Base-by-base conservation (phyloP, 2,797 vertebrate genomes). In the Microctenopoma steveboyesi region DNA sequence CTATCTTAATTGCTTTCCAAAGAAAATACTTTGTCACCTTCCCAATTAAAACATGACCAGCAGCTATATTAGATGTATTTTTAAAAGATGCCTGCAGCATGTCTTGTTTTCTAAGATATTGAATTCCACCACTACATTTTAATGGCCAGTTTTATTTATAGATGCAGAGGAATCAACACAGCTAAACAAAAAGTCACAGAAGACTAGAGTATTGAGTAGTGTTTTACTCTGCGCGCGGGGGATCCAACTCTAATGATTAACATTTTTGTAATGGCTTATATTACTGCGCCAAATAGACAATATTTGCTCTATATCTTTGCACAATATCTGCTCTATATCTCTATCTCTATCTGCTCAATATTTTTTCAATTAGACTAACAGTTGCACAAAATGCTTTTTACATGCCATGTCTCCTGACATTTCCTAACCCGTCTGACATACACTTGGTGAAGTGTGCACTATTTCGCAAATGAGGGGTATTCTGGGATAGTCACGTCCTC, bases 1-100 rank as follows among this genome's bases (percentile, higher is more conserved):
- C 88, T 89, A 92, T 92, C 89, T 90, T 94, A 93, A 93, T 92
- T 93, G 90, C 89, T 92, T 94, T 91, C 77, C 84, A 86, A 89
- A 89, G 88, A 89, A 91, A 91, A 92, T 83, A 89, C 79, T 86
- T 74, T 86, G 89, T 90, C 91, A 91, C 91, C 84, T 92, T 93
- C 91, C 91, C 91, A 94, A 94, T 94, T 94, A 93, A 94, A 93
- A 92, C 72, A 87, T 82, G 81, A 84, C 88, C 90, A 80, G 72
- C 66, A 89, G 92, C 87, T 75, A 90, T 82, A 77, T 80, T 67
- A 77, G 83, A 91, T 92, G 64, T 86, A 89, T 90, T 93, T 93
- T 92, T 88, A 87, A 92, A 91, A 64, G 68, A 72, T 18, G 82
- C 92, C 88, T 72, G 67, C 83, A 80, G 90, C 81, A 39, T 77